Evolutionary conservation across 2,113 vertebrate species (phyloP), one percentile per base, ranked within the genome.

Genomic region (Dicerorhinus sumatrensis): DNA sequence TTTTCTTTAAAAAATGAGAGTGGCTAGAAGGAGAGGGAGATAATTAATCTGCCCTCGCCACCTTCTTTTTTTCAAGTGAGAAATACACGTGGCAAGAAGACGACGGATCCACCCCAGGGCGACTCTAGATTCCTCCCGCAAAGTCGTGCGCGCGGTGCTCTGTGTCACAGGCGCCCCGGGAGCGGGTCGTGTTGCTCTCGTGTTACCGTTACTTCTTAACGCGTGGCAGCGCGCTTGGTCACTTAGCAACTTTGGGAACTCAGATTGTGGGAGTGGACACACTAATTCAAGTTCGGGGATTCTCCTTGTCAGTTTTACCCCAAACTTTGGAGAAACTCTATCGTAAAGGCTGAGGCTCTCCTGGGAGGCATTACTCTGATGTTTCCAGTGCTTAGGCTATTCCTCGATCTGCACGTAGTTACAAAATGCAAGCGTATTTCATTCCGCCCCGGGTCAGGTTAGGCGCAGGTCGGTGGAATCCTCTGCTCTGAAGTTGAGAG

Each of bases 281-380:
- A 0, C 46, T 62, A 42, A 48, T n/a, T 60, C 3, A 14, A 65
- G 36, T 60, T 77, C 51, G 42, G 18, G 48, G 5, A 54, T 33
- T 91, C 75, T 54, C 11, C 29, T 9, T 23, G 46, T 39, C 46
- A 58, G 13, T 39, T 70, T 29, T 13, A 48, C 9, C 11, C 23
- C 17, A 75, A 93, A 95, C 95, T 92, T 96, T 42, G 84, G n/a
- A 23, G 48, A 60, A 58, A 46, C 70, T n/a, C 8, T 8, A 31
- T 29, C 11, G 2, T 14, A 42, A 79, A 89, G 62, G 69, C 10
- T 31, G 60, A 17, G 65, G 33, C 54, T 90, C 65, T 92, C 36
- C 75, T 14, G 60, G 23, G 54, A 72, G 65, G 79, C 54, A 0
- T 25, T 31, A 6, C 29, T 46, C 46, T 54, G 62, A 14, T 67